Conservation (phyloP, 2,888 invertebrate species). For the Calliphora vomitoria region DNA sequence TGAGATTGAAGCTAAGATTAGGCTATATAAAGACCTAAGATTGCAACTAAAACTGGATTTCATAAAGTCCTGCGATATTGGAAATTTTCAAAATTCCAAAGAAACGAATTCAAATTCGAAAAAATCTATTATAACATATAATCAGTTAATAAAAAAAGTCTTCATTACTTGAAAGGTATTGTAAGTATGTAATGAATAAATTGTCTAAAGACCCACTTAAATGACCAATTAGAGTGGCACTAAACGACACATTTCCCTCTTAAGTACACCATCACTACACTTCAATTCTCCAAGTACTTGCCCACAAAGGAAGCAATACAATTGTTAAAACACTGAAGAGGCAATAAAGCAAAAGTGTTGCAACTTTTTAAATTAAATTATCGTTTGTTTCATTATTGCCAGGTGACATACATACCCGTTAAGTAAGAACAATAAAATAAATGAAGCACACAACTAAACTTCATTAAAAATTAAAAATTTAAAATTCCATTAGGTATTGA, state of each 20-base stretch:
- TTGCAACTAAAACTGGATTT: no score
- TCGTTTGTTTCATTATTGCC: constrained; percentile 1
- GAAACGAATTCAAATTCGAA: background rate
- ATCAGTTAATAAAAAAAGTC: background rate
- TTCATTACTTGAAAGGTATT: no score
- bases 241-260: constrained; percentile 11
- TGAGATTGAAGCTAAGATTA: no score
- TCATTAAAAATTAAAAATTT: background rate
- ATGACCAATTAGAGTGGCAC: background rate
- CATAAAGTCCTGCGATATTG: no score
- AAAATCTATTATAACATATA: background rate
- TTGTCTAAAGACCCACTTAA: background rate
- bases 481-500: constrained; percentile 12
- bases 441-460: background rate
- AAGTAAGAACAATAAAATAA: constrained; percentile 1
- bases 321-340: background rate
- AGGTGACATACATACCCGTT: background rate
- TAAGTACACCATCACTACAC: background rate
- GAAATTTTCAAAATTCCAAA: no score
- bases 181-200: constrained; percentile 1
- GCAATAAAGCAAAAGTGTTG: background rate
- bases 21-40: no score
- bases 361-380: constrained; percentile 38
- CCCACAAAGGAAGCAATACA: background rate
- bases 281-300: constrained; percentile 2